Evolutionary conservation across 2,888 invertebrate species (phyloP).

Genomic region (Tanypteryx hageni): DNA sequence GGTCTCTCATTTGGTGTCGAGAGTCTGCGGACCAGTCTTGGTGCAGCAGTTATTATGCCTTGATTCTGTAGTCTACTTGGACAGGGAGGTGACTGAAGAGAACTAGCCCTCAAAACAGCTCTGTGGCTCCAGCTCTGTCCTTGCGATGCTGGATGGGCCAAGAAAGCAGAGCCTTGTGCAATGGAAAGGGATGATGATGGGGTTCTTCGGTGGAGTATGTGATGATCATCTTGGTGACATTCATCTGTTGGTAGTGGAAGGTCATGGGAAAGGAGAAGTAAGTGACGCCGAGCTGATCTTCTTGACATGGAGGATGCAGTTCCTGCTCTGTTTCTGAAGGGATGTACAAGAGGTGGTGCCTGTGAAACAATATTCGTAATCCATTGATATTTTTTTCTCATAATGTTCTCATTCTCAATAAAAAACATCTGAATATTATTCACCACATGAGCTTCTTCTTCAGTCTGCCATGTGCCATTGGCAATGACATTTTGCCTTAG

Average conservation of each 20-base stretch:
- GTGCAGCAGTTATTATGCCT: neutral
- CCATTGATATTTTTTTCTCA: neutral
- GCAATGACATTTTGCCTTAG: slow-evolving; percentile 71
- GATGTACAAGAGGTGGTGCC: slow-evolving; percentile 73
- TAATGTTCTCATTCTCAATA: neutral
- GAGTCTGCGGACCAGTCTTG: slow-evolving; percentile 32
- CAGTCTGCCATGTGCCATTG: slow-evolving; percentile 73
- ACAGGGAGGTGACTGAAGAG: slow-evolving; percentile 51
- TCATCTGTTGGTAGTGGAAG: slow-evolving; percentile 80
- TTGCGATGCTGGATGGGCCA: neutral
- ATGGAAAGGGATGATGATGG: slow-evolving; percentile 37
- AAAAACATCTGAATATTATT: slow-evolving; percentile 37
- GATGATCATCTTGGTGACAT: slow-evolving; percentile 71
- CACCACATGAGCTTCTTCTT: slow-evolving; percentile 73
- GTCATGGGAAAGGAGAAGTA: slow-evolving; percentile 77
- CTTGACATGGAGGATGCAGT: slow-evolving; percentile 77
- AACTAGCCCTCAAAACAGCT: slow-evolving; percentile 43
- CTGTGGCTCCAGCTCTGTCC: slow-evolving; percentile 30
- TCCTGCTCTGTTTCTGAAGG: slow-evolving; percentile 76
- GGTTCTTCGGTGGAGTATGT: slow-evolving; percentile 27
- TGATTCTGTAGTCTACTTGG: slow-evolving; percentile 38
- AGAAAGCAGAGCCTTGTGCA: slow-evolving; percentile 21
- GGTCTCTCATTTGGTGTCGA: slow-evolving; percentile 51
- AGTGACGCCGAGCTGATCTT: slow-evolving; percentile 74
- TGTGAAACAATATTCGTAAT: slow-evolving; percentile 67